phyloP scores from a whole-genome alignment of 2,113 vertebrate species.

The Protobothrops mucrosquamatus region DNA sequence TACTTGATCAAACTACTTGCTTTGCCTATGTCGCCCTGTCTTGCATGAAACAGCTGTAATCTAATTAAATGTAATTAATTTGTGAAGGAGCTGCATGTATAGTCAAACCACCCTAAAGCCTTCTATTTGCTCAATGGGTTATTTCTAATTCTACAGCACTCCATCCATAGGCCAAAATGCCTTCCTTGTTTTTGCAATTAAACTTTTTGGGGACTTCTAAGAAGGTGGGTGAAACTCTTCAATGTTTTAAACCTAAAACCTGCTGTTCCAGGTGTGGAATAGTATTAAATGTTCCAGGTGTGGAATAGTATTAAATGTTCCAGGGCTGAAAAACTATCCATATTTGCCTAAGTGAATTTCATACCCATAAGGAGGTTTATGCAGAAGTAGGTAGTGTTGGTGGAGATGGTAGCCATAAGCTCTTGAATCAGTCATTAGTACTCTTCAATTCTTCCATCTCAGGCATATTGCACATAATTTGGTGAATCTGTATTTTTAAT shows the following conservation, averaged over 20 bases:
- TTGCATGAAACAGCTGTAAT: background rate
- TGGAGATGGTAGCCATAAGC: background rate
- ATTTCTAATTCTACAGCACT: background rate
- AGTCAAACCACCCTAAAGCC: background rate
- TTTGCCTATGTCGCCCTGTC: background rate
- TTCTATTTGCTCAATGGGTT: background rate
- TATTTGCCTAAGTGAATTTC: background rate
- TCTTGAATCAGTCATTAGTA: background rate
- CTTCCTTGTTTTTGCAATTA: background rate
- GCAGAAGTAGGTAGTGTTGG: background rate
- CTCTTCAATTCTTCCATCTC: background rate
- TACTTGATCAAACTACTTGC: background rate
- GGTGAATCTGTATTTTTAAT: background rate
- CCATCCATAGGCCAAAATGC: background rate
- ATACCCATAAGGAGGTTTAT: background rate
- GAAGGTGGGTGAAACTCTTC: background rate
- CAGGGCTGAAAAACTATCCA: background rate
- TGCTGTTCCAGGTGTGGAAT: background rate
- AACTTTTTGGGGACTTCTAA: background rate
- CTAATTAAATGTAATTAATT: background rate
- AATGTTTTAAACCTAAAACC: background rate
- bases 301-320: background rate
- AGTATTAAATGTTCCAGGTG: background rate
- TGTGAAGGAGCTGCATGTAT: background rate
- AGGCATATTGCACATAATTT: background rate